Evolutionary conservation across 2,797 vertebrate species (phyloP).

Genomic region (Microtus obscurus): DNA sequence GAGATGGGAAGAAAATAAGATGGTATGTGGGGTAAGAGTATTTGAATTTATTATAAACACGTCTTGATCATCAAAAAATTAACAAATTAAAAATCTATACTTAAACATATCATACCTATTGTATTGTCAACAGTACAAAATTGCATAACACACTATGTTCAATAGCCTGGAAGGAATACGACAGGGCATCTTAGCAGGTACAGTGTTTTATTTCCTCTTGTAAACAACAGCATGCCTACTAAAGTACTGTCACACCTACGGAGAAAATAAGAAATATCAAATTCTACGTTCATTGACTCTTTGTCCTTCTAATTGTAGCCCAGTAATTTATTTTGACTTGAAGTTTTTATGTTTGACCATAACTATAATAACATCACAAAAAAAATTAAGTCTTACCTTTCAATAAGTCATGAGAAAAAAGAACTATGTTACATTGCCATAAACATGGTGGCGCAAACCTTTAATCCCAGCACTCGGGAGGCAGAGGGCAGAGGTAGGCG

Average conservation of each 20-base stretch:
- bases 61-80: neutral
- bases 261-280: neutral
- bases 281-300: neutral
- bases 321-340: neutral
- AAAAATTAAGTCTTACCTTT: neutral
- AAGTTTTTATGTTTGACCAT: neutral
- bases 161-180: neutral
- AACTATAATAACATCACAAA: neutral
- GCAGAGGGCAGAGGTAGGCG: no score
- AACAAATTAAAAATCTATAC: neutral
- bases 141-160: neutral
- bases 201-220: neutral
- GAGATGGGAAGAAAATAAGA: neutral
- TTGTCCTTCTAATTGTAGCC: neutral
- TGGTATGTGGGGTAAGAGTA: neutral
- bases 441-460: no score
- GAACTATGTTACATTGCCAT: neutral
- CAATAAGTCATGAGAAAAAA: neutral
- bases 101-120: neutral
- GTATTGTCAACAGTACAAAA: neutral
- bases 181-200: no score
- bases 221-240: neutral
- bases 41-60: neutral
- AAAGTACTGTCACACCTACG: neutral
- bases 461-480: no score